These are phyloP conservation scores for Stratiomys singularior DNA, from an alignment of 2,888 invertebrate genomes.

Conservation along the genomic window DNA sequence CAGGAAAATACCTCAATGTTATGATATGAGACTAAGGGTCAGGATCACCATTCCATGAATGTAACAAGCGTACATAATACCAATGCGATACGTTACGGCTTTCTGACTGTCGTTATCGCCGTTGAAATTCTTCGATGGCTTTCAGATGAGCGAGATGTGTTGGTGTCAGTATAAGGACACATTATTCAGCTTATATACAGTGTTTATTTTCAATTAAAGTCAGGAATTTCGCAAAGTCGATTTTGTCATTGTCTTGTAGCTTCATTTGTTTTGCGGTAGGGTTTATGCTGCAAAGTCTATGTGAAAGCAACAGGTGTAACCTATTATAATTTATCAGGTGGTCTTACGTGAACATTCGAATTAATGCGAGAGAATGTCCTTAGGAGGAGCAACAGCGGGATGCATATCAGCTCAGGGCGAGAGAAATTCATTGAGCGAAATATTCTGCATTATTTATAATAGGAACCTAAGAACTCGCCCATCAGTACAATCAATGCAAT, in stretches of 20 bases:
- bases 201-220: conserved; percentile 40
- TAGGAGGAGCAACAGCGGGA: too few relatives aligned
- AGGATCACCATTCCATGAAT: too few relatives aligned
- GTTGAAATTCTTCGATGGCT: conserved; percentile 1
- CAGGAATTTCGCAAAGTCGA: conserved; percentile 16
- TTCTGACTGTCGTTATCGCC: neutral
- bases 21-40: too few relatives aligned
- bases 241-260: conserved; percentile 36
- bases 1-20: too few relatives aligned
- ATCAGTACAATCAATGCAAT: too few relatives aligned
- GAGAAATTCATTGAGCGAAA: too few relatives aligned
- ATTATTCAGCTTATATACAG: neutral
- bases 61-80: neutral
- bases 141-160: neutral
- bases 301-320: neutral
- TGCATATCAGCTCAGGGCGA: too few relatives aligned
- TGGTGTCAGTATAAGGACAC: neutral
- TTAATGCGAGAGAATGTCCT: too few relatives aligned
- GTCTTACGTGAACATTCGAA: too few relatives aligned
- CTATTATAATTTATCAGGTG: too few relatives aligned
- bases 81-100: neutral
- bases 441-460: too few relatives aligned
- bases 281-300: neutral
- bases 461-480: too few relatives aligned
- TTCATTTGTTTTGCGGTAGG: conserved; percentile 7